A percentile compares a stretch with the other conserved stretches of the same genome.
These are phyloP conservation scores for Halocynthia aurantium DNA, from an alignment of 23 tunicate species.

Conservation along the genomic window DNA sequence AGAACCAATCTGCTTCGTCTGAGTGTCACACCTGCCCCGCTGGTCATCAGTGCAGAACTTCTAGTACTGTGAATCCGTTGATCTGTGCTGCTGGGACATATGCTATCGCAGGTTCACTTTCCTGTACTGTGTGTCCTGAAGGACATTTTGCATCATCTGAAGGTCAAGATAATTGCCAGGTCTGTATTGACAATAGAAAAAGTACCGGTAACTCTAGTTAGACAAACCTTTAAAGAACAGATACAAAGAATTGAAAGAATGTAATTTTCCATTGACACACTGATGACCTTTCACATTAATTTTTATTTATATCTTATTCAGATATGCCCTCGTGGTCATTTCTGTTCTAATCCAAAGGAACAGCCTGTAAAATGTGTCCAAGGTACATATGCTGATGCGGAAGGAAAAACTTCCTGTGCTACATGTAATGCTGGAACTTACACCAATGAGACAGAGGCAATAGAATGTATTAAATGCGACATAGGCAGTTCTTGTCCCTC, in stretches of 20 bases:
- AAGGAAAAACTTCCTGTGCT: slow-evolving; percentile 28
- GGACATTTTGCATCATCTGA: slow-evolving; percentile 9
- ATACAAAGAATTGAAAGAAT: background rate
- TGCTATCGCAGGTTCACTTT: slow-evolving; percentile 20
- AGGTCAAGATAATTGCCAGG: slow-evolving; percentile 11
- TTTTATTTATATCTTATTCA: too few relatives aligned
- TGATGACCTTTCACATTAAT: background rate
- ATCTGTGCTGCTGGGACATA: slow-evolving; percentile 24
- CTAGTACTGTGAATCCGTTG: slow-evolving; percentile 2
- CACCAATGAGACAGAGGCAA: slow-evolving; percentile 29
- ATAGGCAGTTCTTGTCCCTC: slow-evolving; percentile 56
- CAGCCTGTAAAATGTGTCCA: slow-evolving; percentile 41
- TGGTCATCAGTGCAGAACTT: slow-evolving; percentile 31
- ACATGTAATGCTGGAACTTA: slow-evolving; percentile 53
- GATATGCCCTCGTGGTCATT: slow-evolving; percentile 65
- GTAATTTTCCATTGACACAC: background rate
- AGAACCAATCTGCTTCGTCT: slow-evolving; percentile 25
- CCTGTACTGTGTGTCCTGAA: slow-evolving; percentile 48
- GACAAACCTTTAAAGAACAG: background rate
- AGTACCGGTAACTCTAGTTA: background rate
- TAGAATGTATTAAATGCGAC: slow-evolving; percentile 36
- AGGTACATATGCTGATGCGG: slow-evolving; percentile 28
- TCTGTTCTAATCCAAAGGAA: slow-evolving; percentile 26
- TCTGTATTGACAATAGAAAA: background rate
- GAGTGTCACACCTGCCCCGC: slow-evolving; percentile 31